Percentiles rank a stretch among this genome's conserved stretches.
Evolutionary conservation across 2,113 vertebrate species (phyloP).

Genomic region (Pogona vitticeps): DNA sequence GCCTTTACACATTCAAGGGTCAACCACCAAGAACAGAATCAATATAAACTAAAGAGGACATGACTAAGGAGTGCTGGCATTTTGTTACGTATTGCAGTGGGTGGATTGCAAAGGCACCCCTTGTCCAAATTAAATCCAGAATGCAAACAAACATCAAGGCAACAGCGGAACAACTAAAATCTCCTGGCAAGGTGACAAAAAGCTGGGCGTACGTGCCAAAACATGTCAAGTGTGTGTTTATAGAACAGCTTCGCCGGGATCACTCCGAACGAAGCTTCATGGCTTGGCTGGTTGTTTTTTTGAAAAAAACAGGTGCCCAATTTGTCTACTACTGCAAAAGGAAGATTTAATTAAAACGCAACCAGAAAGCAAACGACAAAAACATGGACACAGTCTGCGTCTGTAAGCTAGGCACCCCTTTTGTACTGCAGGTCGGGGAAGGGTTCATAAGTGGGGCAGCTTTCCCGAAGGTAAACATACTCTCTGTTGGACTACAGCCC

Average conservation of each 20-base stretch:
- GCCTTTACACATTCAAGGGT: background rate
- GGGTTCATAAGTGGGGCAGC: constrained; percentile 25
- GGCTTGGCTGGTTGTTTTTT: constrained; percentile 19
- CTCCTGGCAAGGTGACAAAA: background rate
- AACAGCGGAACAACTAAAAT: constrained; percentile 19
- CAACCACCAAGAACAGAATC: background rate
- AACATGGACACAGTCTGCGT: background rate
- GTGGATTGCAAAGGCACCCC: constrained; percentile 6
- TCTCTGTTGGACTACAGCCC: background rate
- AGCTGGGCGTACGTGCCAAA: no score
- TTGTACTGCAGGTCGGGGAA: background rate
- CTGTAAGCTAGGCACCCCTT: constrained; percentile 29
- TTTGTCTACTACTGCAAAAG: constrained; percentile 26
- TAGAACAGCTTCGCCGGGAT: constrained; percentile 15
- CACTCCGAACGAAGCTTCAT: constrained; percentile 19
- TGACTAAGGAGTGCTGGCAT: background rate
- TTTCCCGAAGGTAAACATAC: constrained; percentile 29
- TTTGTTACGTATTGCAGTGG: background rate
- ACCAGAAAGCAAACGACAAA: constrained; percentile 22
- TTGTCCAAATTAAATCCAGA: background rate
- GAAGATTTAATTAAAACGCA: constrained; percentile 34
- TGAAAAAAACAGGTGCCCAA: constrained; percentile 24
- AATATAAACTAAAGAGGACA: background rate
- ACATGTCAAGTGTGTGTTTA: background rate
- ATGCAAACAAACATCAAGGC: constrained; percentile 1